Evolutionary conservation across 2,797 vertebrate species (phyloP).

Genomic region (Euphonia xanthogaster): DNA sequence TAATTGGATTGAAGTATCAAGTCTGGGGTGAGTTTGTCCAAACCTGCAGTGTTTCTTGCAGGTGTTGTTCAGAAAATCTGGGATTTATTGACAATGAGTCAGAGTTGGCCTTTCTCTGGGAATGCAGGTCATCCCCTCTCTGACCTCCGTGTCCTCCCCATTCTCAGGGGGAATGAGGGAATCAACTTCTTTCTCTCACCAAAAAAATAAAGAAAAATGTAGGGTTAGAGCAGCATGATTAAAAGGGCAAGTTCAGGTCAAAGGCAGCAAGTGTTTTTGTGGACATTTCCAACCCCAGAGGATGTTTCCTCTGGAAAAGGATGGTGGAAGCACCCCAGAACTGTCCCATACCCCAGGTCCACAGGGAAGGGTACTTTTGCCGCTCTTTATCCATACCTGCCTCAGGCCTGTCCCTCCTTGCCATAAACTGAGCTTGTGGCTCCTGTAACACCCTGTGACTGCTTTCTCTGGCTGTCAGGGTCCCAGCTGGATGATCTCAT

Average conservation of each 20-base stretch:
- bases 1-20: not conserved
- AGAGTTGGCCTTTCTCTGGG: not conserved
- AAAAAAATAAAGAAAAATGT: not conserved
- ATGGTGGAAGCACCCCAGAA: rapidly evolving
- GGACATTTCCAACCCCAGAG: not conserved
- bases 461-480: rapidly evolving
- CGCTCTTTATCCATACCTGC: not conserved
- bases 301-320: not conserved
- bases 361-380: not conserved
- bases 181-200: not conserved
- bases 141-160: not conserved
- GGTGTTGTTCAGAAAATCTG: not conserved
- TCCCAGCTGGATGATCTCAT: not conserved
- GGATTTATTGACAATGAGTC: not conserved
- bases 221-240: not conserved
- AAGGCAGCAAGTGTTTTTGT: not conserved
- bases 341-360: rapidly evolving
- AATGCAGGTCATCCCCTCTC: not conserved
- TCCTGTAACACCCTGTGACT: rapidly evolving
- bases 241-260: not conserved
- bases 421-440: rapidly evolving
- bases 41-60: not conserved
- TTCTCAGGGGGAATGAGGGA: not conserved
- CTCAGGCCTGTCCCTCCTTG: not conserved
- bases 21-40: not conserved